Conservation (phyloP, 2,113 vertebrate species). For the Sander lucioperca region DNA sequence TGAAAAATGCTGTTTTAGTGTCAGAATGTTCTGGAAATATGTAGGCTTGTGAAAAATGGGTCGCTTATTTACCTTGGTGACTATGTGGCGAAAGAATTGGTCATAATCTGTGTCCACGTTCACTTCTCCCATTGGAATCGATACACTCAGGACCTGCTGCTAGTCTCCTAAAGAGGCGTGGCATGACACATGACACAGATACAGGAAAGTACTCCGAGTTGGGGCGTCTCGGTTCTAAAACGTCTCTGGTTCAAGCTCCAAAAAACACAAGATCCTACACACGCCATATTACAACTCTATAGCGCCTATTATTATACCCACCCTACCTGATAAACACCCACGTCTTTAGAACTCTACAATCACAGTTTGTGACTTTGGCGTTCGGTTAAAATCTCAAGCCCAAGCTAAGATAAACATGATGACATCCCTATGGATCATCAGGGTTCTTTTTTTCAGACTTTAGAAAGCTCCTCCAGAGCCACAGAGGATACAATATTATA, state of each 20-base stretch:
- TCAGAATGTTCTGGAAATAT: too few relatives aligned
- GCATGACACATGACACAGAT: too few relatives aligned
- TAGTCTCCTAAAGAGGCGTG: too few relatives aligned
- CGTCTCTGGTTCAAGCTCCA: not conserved
- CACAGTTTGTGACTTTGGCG: not conserved
- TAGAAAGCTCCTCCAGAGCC: slow-evolving; percentile 3
- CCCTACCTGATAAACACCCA: not conserved
- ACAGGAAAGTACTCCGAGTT: too few relatives aligned
- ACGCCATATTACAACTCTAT: not conserved
- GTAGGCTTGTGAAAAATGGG: too few relatives aligned
- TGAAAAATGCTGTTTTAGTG: too few relatives aligned
- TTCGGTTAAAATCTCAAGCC: not conserved
- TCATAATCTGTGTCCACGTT: too few relatives aligned
- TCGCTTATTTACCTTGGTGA: too few relatives aligned
- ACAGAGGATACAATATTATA: not conserved
- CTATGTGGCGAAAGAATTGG: too few relatives aligned
- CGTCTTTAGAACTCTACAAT: not conserved
- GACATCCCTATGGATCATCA: not conserved
- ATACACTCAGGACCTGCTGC: too few relatives aligned
- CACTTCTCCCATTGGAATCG: too few relatives aligned
- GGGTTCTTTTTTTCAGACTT: not conserved
- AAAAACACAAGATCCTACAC: not conserved
- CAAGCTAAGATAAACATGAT: not conserved
- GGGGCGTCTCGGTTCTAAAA: too few relatives aligned
- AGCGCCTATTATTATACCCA: not conserved